A percentile compares a stretch with the other conserved stretches of the same genome.
Evolutionary conservation across 1,140 invertebrate genomes (phyloP).

Genomic region (Ooceraea biroi): DNA sequence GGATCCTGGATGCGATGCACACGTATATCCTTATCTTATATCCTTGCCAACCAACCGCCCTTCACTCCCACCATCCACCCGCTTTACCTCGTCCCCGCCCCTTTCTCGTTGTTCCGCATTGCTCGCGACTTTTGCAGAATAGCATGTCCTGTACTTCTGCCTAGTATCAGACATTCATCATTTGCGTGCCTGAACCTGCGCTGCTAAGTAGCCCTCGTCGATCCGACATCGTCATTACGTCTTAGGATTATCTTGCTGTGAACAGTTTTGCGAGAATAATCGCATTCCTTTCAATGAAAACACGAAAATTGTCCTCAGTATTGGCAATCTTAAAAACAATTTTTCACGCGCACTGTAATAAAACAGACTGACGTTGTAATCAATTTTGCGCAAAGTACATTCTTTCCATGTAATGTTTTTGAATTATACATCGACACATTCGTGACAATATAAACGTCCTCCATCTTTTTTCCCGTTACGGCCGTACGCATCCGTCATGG

Average conservation of each 20-base stretch:
- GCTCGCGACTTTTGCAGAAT: slow-evolving; percentile 77
- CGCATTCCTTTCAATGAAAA: neutral
- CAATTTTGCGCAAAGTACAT: neutral
- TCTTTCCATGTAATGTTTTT: slow-evolving; percentile 12
- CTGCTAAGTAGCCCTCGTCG: slow-evolving; percentile 59
- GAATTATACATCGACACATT: slow-evolving; percentile 20
- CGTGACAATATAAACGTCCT: slow-evolving; percentile 37
- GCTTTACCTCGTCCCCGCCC: slow-evolving; percentile 42
- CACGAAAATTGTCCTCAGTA: neutral
- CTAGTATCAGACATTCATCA: slow-evolving; percentile 85
- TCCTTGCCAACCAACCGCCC: slow-evolving; percentile 75
- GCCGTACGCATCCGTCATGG: slow-evolving; percentile 75
- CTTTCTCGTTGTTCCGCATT: slow-evolving; percentile 66
- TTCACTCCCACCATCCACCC: slow-evolving; percentile 66
- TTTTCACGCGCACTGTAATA: too few species aligned
- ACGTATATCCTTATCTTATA: slow-evolving; percentile 84
- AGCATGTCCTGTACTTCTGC: slow-evolving; percentile 75
- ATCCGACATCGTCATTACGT: slow-evolving; percentile 57
- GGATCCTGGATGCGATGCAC: slow-evolving; percentile 82
- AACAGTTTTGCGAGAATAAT: slow-evolving; percentile 26
- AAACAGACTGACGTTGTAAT: neutral
- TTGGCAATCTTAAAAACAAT: neutral
- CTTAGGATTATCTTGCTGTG: slow-evolving; percentile 40
- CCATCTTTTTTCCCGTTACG: slow-evolving; percentile 75
- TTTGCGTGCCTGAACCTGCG: slow-evolving; percentile 70